Percentiles rank a stretch among this genome's conserved stretches.
These are phyloP conservation scores for Lucinisca nassula DNA, from an alignment of 2,888 invertebrate genomes.

Conservation along the genomic window DNA sequence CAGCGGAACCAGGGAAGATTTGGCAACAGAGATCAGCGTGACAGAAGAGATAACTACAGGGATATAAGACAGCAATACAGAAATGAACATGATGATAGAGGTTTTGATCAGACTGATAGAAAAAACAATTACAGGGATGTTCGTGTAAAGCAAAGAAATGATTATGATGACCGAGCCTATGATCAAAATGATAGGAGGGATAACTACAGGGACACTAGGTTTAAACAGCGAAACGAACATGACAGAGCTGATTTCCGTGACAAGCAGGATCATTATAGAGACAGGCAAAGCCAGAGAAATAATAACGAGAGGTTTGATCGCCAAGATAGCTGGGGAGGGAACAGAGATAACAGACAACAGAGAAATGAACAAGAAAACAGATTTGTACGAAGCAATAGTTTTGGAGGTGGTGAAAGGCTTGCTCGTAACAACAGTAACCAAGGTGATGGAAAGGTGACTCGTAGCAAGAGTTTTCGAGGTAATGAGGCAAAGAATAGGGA, in stretches of 20 bases:
- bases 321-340: slow-evolving; percentile 8
- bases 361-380: not conserved
- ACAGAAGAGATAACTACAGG: slow-evolving; percentile 59
- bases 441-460: not conserved
- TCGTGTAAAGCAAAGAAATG: too few relatives aligned
- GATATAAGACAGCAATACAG: slow-evolving; percentile 59
- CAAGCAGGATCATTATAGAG: too few relatives aligned
- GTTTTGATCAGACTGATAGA: slow-evolving; percentile 7
- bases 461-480: slow-evolving; percentile 5
- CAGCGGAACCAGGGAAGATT: not conserved
- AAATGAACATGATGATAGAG: slow-evolving; percentile 32
- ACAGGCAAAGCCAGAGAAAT: not conserved
- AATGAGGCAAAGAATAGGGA: not conserved
- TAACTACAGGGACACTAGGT: not conserved
- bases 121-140: too few relatives aligned
- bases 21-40: slow-evolving; percentile 11
- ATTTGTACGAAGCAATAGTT: not conserved
- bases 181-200: too few relatives aligned
- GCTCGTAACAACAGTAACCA: not conserved
- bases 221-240: not conserved
- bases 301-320: slow-evolving; percentile 21
- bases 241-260: not conserved
- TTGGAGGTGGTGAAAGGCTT: slow-evolving; percentile 13
- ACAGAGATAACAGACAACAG: not conserved
- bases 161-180: too few relatives aligned